These are phyloP conservation scores for Diplolepis rosae DNA, from an alignment of 2,888 invertebrate species.

Conservation along the genomic window DNA sequence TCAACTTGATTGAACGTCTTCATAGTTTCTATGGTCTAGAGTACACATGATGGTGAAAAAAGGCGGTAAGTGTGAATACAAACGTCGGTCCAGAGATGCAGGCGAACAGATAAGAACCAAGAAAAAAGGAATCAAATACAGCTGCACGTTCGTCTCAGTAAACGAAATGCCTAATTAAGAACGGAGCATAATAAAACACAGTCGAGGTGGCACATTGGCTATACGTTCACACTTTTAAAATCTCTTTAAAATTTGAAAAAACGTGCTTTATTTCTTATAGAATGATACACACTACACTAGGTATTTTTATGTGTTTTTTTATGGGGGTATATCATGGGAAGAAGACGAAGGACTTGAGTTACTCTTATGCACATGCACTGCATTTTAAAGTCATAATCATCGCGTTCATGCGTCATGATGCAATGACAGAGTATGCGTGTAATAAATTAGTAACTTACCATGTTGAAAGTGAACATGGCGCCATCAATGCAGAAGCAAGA, in stretches of 20 bases:
- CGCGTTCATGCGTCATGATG: conserved; percentile 11
- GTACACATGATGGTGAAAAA: conserved; percentile 13
- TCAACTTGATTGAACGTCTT: conserved; percentile 7
- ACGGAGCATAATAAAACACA: neutral
- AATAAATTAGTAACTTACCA: conserved; percentile 23
- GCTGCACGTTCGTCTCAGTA: conserved; percentile 21
- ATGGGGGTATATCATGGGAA: neutral
- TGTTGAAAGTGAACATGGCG: conserved; percentile 19
- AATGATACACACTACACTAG: neutral
- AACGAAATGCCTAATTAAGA: conserved; percentile 26
- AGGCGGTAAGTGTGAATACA: conserved; percentile 10
- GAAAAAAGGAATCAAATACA: conserved; percentile 24
- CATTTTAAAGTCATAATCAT: conserved; percentile 23
- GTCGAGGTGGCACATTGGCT: neutral
- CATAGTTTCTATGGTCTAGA: conserved; percentile 6
- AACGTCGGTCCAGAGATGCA: conserved; percentile 9
- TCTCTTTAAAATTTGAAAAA: neutral
- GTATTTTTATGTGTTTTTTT: neutral
- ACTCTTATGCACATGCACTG: conserved; percentile 4
- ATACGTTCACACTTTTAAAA: neutral
- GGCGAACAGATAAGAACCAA: conserved; percentile 18
- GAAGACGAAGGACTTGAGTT: neutral
- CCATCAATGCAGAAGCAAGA: conserved; percentile 24
- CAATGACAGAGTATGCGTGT: conserved; percentile 21
- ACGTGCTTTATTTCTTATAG: neutral